Conservation (phyloP, 2,888 invertebrate species). For the Tetheella fluctuosa region DNA sequence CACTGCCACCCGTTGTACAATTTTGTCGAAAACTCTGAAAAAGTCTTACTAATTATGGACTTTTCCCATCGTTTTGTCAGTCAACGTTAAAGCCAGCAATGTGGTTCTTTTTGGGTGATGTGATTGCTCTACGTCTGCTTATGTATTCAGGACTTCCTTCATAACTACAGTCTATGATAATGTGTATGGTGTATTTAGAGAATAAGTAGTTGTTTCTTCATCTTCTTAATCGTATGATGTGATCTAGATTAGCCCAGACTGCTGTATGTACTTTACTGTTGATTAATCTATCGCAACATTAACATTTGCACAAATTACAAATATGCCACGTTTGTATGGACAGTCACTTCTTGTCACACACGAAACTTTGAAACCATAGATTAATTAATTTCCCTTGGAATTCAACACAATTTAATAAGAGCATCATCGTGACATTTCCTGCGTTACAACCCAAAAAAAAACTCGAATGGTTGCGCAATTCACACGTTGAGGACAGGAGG, state of each 20-base stretch:
- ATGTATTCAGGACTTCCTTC: too few relatives aligned
- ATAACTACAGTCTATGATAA: too few relatives aligned
- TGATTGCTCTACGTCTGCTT: background rate
- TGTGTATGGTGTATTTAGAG: too few relatives aligned
- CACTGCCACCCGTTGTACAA: slow-evolving; percentile 26
- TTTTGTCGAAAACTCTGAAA: slow-evolving; percentile 33
- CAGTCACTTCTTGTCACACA: too few relatives aligned
- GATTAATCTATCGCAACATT: too few relatives aligned
- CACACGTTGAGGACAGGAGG: slow-evolving; percentile 39
- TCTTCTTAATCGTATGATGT: too few relatives aligned
- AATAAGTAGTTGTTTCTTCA: too few relatives aligned
- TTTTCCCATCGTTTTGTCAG: slow-evolving; percentile 25
- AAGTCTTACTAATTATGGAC: slow-evolving; percentile 43
- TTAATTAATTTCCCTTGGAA: background rate
- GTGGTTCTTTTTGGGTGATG: background rate
- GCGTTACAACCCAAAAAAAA: slow-evolving; percentile 26
- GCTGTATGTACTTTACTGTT: too few relatives aligned
- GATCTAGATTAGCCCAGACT: too few relatives aligned
- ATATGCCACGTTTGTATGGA: too few relatives aligned
- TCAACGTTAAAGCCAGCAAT: background rate
- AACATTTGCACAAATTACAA: too few relatives aligned
- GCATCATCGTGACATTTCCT: slow-evolving; percentile 13
- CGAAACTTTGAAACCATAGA: too few relatives aligned
- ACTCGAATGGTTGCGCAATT: slow-evolving; percentile 49
- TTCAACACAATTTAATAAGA: background rate